These are phyloP conservation scores for Phthorimaea operculella DNA, from an alignment of 1,140 invertebrate species.

Conservation along the genomic window DNA sequence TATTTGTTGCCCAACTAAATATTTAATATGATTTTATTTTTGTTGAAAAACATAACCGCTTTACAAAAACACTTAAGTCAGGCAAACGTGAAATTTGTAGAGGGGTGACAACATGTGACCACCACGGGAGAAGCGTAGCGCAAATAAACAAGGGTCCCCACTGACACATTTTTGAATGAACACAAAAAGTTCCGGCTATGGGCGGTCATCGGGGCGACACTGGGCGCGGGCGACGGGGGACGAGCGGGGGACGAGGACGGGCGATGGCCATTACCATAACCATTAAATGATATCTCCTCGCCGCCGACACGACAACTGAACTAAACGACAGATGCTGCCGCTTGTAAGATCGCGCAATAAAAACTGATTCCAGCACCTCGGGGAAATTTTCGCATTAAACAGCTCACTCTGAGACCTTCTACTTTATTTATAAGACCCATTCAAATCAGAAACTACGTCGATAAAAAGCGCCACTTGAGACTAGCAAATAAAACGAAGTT, in stretches of 20 bases:
- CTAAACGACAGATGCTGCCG: slow-evolving; percentile 23
- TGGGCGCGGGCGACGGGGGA: slow-evolving; percentile 6
- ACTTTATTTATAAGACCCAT: background rate
- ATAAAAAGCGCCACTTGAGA: background rate
- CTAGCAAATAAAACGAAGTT: no score
- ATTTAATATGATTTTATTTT: background rate
- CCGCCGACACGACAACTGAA: slow-evolving; percentile 21
- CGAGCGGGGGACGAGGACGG: slow-evolving; percentile 9
- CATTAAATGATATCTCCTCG: slow-evolving; percentile 24
- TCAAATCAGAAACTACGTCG: background rate
- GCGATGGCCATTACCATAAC: slow-evolving; percentile 29
- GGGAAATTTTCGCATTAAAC: background rate
- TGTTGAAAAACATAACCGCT: background rate
- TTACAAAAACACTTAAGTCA: slow-evolving; percentile 1
- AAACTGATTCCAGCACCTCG: slow-evolving; percentile 15
- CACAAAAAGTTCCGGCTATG: slow-evolving; percentile 18
- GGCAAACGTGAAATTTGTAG: slow-evolving; percentile 14
- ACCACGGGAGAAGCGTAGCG: slow-evolving; percentile 10
- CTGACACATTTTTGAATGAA: slow-evolving; percentile 33
- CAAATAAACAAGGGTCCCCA: slow-evolving; percentile 24
- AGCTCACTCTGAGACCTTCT: background rate
- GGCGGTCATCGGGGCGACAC: slow-evolving; percentile 6
- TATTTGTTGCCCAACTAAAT: background rate
- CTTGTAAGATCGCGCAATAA: slow-evolving; percentile 20
- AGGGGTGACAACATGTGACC: slow-evolving; percentile 21